Evolutionary conservation across 2,113 vertebrate species (phyloP), one percentile per base, ranked within the genome.

Genomic region (Dolichallabes microphthalmus): DNA sequence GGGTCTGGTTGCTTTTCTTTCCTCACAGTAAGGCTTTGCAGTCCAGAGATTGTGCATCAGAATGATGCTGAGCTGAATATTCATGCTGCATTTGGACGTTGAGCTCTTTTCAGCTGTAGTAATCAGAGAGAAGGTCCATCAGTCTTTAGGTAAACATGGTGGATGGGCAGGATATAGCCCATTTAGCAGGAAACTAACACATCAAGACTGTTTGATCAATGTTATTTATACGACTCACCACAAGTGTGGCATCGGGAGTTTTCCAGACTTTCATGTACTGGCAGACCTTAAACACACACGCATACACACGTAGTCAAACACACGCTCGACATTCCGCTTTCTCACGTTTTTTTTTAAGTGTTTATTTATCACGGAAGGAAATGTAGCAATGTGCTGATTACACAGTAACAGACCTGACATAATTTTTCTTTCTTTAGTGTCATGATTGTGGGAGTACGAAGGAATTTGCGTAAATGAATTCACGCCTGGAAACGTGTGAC

Each of bases 111-210:
- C 75, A 85, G 84, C 80, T 85, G n/a, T 39, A 87, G 87, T 91
- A 94, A 95, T 94, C 93, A 95, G 89, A 64, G 90, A 90, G 80
- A 91, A 90, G 90, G 91, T 92, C 90, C 92, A 91, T 93, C 92
- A 91, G 90, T 80, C 91, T 86, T 66, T 91, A 89, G 88, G 91
- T 94, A 94, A 95, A 94, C 93, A 94, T 25, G 58, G 86, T 80
- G 77, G 66, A 89, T 83, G 87, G 90, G 88, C 88, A 84, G 89
- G 91, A 90, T 89, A 92, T 92, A 93, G 91, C 88, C 90, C 93
- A 94, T 93, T 94, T 92, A 77, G 87, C 90, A 85, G 73, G 90
- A 93, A 92, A 92, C 93, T 92, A 79, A 82, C 87, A 79, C 83
- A 74, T 73, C 82, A 22, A 78, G 27, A 45, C 35, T 68, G 81